Evolutionary conservation across 2,888 invertebrate genomes (phyloP).

Genomic region (Podabrus alpinus): DNA sequence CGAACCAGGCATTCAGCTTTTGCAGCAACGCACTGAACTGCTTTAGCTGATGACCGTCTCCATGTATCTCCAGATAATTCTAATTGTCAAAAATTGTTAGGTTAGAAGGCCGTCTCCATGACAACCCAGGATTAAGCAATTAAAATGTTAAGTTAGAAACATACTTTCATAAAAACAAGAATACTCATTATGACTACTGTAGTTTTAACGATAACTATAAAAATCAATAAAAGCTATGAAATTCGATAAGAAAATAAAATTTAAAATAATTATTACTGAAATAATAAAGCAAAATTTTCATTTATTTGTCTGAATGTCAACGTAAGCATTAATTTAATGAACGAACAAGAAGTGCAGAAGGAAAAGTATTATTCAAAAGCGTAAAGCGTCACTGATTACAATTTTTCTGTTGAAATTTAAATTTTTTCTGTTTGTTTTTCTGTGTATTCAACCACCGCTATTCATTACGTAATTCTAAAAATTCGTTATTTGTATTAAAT

Average conservation of each 20-base stretch:
- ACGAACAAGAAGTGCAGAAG: slow-evolving; percentile 12
- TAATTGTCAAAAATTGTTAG: no score
- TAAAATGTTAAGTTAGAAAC: no score
- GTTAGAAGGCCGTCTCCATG: no score
- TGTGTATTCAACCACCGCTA: slow-evolving; percentile 2
- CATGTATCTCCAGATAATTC: no score
- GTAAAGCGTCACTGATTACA: slow-evolving; percentile 13
- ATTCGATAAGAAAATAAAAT: background rate
- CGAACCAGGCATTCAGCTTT: no score
- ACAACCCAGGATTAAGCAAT: no score
- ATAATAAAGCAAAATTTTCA: background rate
- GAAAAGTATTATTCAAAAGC: slow-evolving; percentile 3
- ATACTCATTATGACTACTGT: no score
- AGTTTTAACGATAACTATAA: no score
- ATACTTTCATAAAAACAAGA: no score
- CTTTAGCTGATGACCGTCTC: no score
- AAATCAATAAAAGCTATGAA: no score
- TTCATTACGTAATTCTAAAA: slow-evolving; percentile 5
- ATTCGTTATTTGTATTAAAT: background rate
- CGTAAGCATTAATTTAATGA: slow-evolving; percentile 15
- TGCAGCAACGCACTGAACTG: no score
- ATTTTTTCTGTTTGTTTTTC: slow-evolving; percentile 16
- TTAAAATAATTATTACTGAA: background rate
- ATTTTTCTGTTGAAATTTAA: slow-evolving; percentile 13
- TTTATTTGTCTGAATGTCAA: slow-evolving; percentile 1